A percentile compares a stretch with the other conserved stretches of the same genome.
Conservation (phyloP, 2,797 vertebrate genomes). For the Dicrostonyx torquatus region DNA sequence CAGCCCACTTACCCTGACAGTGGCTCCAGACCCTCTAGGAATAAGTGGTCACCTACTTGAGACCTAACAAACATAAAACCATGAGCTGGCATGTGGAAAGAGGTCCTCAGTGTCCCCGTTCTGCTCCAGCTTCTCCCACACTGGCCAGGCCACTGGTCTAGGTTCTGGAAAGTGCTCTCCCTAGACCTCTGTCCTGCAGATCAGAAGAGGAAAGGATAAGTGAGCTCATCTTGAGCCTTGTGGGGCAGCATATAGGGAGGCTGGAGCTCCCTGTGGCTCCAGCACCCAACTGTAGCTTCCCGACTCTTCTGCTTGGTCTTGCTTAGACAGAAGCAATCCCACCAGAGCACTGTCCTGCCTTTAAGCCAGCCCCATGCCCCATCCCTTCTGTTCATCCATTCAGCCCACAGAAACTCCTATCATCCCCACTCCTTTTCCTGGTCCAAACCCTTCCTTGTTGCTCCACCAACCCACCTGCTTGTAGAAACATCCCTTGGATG, state of each 20-base stretch:
- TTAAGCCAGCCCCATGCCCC: background rate
- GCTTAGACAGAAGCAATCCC: background rate
- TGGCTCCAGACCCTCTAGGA: background rate
- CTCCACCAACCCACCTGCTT: background rate
- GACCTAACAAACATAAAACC: background rate
- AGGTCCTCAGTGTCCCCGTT: too few species aligned
- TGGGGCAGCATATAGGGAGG: background rate
- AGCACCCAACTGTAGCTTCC: background rate
- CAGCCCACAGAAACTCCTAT: background rate
- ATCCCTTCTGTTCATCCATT: background rate
- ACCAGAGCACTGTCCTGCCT: background rate
- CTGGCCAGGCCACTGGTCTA: background rate
- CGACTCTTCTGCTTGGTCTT: background rate
- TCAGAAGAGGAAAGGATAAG: background rate
- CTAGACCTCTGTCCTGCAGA: background rate
- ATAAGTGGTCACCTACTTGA: background rate
- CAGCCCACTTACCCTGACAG: background rate
- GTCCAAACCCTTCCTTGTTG: background rate
- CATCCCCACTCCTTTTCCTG: background rate
- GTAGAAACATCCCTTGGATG: background rate
- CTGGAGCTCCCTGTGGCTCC: too few species aligned
- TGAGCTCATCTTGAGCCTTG: too few species aligned
- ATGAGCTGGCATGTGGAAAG: background rate
- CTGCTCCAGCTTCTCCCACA: background rate
- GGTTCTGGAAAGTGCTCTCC: background rate